These are phyloP conservation scores for Coreoperca whiteheadi DNA, from an alignment of 2,113 vertebrate species.

Conservation along the genomic window DNA sequence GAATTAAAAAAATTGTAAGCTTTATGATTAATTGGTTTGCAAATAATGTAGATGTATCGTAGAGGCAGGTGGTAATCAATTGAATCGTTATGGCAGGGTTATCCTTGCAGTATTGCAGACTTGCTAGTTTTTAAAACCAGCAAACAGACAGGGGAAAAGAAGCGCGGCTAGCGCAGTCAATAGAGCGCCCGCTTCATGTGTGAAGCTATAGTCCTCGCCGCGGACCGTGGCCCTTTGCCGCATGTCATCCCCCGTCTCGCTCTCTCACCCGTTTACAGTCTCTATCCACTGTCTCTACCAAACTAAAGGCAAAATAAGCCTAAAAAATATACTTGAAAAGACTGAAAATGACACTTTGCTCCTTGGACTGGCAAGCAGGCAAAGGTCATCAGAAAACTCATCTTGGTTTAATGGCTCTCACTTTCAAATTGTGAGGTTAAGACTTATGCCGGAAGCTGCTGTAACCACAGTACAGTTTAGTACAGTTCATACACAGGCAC, in stretches of 20 bases:
- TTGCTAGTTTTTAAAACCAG: neutral
- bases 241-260: no score
- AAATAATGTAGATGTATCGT: no score
- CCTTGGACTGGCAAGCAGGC: neutral
- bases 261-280: no score
- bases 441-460: neutral
- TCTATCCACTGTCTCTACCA: no score
- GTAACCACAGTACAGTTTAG: neutral
- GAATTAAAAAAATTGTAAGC: neutral
- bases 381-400: slow-evolving; percentile 34
- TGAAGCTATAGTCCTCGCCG: no score
- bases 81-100: neutral
- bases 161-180: no score
- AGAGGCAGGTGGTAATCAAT: neutral
- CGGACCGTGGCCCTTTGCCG: no score
- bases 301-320: no score
- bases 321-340: no score
- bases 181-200: no score
- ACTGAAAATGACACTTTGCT: slow-evolving; percentile 21
- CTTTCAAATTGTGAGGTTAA: neutral
- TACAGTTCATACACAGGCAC: neutral
- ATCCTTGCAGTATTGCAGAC: neutral
- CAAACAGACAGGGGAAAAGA: neutral
- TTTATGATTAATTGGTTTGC: neutral
- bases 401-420: slow-evolving; percentile 23